phyloP scores from a whole-genome alignment of 2,113 vertebrate genomes.

The Ciconia stormi region DNA sequence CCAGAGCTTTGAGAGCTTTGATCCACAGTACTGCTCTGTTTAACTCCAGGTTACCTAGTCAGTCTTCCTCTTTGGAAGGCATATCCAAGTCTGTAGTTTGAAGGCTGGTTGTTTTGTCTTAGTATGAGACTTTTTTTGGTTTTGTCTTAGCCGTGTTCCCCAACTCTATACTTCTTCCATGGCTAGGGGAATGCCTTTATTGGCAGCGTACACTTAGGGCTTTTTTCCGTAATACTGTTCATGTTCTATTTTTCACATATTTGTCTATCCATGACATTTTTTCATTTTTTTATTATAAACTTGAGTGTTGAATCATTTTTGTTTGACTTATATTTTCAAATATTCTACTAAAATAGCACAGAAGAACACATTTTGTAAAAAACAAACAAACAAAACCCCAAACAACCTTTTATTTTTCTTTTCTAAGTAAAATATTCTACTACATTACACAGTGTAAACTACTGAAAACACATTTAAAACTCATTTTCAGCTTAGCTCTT shows the following conservation, averaged over 20 bases:
- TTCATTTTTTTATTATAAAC: neutral
- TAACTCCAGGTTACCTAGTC: neutral
- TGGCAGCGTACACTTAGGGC: fast-evolving
- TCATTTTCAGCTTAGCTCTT: neutral
- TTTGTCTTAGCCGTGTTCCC: neutral
- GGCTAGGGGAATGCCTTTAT: neutral
- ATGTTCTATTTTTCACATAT: neutral
- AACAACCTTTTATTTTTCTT: neutral
- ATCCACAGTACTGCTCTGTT: neutral
- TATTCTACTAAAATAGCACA: neutral
- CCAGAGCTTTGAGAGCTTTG: neutral
- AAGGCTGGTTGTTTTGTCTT: neutral
- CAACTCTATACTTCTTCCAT: neutral
- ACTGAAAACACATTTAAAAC: neutral
- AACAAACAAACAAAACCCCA: neutral
- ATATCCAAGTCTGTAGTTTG: neutral
- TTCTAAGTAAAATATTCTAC: neutral
- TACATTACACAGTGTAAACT: neutral
- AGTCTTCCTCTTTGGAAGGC: neutral
- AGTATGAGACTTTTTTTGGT: neutral
- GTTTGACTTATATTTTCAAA: neutral
- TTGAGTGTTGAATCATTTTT: neutral
- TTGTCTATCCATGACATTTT: neutral
- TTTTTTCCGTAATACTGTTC: neutral
- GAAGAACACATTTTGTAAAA: neutral